Conservation (phyloP, 2,113 vertebrate genomes). For the Rhabdomys dilectus region DNA sequence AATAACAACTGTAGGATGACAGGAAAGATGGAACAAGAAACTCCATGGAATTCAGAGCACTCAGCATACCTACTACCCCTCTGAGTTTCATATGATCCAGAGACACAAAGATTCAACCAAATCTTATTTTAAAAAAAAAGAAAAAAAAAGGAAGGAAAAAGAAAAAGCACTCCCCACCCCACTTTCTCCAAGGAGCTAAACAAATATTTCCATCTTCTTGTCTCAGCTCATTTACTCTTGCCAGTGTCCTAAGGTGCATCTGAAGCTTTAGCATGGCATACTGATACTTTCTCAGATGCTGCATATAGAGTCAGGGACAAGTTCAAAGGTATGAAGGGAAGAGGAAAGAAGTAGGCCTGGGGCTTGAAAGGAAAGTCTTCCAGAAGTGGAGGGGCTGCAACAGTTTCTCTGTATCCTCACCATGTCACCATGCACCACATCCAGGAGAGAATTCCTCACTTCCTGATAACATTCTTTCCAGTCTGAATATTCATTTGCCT, state of each 20-base stretch:
- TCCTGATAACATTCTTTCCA: slow-evolving; percentile 83
- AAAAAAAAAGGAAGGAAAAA: not conserved
- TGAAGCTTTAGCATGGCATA: not conserved
- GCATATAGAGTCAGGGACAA: not conserved
- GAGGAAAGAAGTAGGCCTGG: not conserved
- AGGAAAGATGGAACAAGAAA: not conserved
- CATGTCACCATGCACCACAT: not conserved
- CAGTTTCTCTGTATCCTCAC: not conserved
- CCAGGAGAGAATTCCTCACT: slow-evolving; percentile 46
- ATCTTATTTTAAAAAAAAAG: not conserved
- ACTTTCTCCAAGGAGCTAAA: not conserved
- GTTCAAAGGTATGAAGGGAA: not conserved
- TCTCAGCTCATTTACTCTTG: not conserved
- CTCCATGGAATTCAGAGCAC: not conserved
- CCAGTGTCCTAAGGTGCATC: not conserved
- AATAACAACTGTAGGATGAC: not conserved
- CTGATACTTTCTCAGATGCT: not conserved
- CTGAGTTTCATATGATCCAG: not conserved
- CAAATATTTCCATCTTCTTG: not conserved
- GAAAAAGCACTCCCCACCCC: not conserved
- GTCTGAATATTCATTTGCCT: slow-evolving; percentile 62
- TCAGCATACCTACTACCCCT: not conserved
- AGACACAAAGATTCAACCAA: not conserved
- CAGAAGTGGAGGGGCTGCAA: not conserved
- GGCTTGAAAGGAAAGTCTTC: not conserved